phyloP scores from a whole-genome alignment of 1,140 invertebrate species.

The Conus ventricosus region DNA sequence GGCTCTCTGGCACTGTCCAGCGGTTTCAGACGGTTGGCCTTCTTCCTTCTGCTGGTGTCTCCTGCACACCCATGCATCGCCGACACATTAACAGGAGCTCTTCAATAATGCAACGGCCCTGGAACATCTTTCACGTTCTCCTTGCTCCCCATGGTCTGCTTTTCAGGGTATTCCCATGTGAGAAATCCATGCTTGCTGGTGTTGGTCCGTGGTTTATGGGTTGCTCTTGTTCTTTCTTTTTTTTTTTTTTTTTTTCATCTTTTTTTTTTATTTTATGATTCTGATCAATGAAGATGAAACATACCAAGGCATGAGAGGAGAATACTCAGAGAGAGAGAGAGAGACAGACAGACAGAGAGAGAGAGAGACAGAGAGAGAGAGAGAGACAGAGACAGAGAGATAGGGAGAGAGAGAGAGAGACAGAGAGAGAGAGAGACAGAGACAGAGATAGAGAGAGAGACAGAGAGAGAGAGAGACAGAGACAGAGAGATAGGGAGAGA shows the following conservation, averaged over 20 bases:
- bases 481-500: no score
- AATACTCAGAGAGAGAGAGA: not conserved
- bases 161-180: not conserved
- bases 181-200: not conserved
- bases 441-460: no score
- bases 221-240: no score
- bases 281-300: not conserved
- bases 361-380: no score
- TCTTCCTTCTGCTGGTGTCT: conserved; percentile 63
- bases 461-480: no score
- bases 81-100: not conserved
- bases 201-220: not conserved
- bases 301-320: not conserved
- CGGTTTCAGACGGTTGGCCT: conserved; percentile 63
- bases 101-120: not conserved
- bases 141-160: not conserved
- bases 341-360: not conserved
- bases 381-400: no score
- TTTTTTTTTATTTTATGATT: not conserved
- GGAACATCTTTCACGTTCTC: not conserved
- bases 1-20: conserved; percentile 60
- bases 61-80: not conserved
- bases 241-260: no score
- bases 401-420: no score
- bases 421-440: no score